phyloP scores from a whole-genome alignment of 2,797 vertebrate species.

The Smutsia gigantea region DNA sequence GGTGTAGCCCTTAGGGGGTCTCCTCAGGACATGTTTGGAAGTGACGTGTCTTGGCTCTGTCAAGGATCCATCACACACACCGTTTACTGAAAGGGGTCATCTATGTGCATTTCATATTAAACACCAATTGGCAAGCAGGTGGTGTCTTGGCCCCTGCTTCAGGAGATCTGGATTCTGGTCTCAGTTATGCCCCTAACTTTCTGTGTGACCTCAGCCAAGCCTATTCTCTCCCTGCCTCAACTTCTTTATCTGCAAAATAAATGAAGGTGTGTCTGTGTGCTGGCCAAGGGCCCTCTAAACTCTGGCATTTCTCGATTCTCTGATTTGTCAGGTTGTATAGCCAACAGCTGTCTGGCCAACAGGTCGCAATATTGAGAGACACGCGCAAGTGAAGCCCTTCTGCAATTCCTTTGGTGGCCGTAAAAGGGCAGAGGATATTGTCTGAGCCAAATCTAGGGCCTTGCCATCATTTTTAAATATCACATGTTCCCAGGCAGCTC shows the following conservation, averaged over 20 bases:
- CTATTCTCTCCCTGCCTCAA: background rate
- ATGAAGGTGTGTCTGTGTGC: background rate
- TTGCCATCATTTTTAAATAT: background rate
- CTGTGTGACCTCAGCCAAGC: background rate
- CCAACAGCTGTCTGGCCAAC: background rate
- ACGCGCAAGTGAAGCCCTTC: background rate
- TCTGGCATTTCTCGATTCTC: background rate
- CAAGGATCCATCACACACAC: background rate
- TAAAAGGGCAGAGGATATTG: background rate
- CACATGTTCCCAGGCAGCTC: background rate
- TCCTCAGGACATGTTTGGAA: constrained; percentile 13
- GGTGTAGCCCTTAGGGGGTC: background rate
- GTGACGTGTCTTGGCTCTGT: background rate
- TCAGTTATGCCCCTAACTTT: background rate
- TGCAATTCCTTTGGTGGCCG: background rate
- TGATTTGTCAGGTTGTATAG: background rate
- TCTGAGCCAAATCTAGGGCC: background rate
- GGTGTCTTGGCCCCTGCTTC: background rate
- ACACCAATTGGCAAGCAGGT: background rate
- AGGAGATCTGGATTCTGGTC: background rate
- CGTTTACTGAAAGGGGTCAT: background rate
- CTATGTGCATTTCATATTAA: background rate
- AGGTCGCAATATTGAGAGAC: background rate
- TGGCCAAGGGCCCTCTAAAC: background rate
- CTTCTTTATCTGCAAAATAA: background rate